These are phyloP conservation scores for Drosophila barbarae DNA, from an alignment of 2,888 invertebrate species.

Conservation along the genomic window DNA sequence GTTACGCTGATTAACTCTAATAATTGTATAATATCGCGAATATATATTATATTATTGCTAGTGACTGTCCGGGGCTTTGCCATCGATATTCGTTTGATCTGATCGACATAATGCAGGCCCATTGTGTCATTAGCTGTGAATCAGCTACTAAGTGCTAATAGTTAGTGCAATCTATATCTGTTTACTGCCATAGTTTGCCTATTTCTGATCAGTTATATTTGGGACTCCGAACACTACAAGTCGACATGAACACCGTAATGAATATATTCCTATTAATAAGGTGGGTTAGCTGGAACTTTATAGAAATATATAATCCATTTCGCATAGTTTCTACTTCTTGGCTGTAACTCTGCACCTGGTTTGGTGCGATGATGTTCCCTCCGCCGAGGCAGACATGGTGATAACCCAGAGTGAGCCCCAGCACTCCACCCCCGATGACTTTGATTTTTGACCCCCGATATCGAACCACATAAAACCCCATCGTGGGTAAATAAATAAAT, in stretches of 20 bases:
- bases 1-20: conserved; percentile 21
- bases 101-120: conserved; percentile 9
- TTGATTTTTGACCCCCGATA: conserved; percentile 20
- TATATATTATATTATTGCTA: not conserved
- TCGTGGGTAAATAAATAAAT: conserved; percentile 14
- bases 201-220: conserved; percentile 16
- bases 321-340: conserved; percentile 13
- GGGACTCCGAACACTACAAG: conserved; percentile 2
- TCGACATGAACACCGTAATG: conserved; percentile 18
- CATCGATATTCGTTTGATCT: conserved; percentile 9
- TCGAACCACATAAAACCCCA: not conserved
- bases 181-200: not conserved
- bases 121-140: conserved; percentile 12
- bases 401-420: conserved; percentile 35
- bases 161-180: conserved; percentile 6
- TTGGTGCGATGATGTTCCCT: conserved; percentile 34
- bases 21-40: conserved; percentile 21
- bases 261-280: conserved; percentile 22
- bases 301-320: too few species aligned
- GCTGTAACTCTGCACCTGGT: conserved; percentile 9
- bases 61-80: conserved; percentile 19
- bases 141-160: conserved; percentile 33
- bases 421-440: conserved; percentile 33
- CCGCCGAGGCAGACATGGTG: conserved; percentile 32
- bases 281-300: not conserved